Conservation (phyloP, 1,140 invertebrate genomes). For the Idris sp. region DNA sequence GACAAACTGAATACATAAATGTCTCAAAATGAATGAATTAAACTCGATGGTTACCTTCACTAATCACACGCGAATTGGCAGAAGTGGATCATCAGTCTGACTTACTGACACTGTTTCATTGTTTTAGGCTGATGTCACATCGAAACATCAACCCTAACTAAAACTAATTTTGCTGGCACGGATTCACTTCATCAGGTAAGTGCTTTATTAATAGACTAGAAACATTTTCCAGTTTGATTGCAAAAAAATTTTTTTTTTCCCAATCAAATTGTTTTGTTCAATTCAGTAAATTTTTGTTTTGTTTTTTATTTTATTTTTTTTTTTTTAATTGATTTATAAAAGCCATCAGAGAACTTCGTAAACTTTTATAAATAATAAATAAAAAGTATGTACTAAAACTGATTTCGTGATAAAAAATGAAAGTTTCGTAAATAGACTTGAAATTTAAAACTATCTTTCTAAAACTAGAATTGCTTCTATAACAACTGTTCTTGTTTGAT, state of each 20-base stretch:
- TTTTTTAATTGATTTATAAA: no score
- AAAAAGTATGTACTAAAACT: no score
- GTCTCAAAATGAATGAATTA: conserved; percentile 6
- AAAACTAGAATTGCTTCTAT: conserved; percentile 26
- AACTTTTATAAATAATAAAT: no score
- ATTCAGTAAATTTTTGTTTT: background rate
- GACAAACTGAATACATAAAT: background rate
- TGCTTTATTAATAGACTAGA: conserved; percentile 48
- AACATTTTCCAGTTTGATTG: conserved; percentile 41
- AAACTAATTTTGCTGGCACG: conserved; percentile 62
- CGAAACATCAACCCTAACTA: conserved; percentile 58
- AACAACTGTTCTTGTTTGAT: conserved; percentile 36
- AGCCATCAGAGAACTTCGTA: no score
- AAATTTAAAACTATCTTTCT: background rate
- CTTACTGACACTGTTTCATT: conserved; percentile 62
- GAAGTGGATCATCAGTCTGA: conserved; percentile 43
- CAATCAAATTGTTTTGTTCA: background rate
- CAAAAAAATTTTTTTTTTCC: no score
- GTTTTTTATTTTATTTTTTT: background rate
- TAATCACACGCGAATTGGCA: conserved; percentile 26
- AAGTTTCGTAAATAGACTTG: background rate
- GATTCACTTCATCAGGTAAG: conserved; percentile 48
- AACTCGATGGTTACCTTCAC: conserved; percentile 9
- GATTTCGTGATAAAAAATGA: no score
- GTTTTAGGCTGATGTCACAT: conserved; percentile 58